Conservation (phyloP, 2,888 invertebrate species). For the Thyatira batis region DNA sequence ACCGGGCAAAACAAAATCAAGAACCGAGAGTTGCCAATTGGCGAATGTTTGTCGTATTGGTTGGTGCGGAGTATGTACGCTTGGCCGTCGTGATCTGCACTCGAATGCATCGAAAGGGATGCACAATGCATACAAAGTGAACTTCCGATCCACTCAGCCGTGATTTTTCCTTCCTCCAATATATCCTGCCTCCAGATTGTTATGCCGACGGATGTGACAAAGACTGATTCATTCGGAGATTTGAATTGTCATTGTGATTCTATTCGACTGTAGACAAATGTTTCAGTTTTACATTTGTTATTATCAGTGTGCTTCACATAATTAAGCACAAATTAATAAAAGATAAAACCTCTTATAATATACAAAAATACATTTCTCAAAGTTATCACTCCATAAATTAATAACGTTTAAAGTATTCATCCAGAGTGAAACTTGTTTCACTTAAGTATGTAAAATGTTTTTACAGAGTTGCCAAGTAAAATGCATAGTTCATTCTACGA, state of each 20-base stretch:
- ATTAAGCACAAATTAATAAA: too few relatives aligned
- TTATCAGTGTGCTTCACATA: too few relatives aligned
- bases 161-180: slow-evolving; percentile 60
- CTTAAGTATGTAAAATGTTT: slow-evolving; percentile 32
- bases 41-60: slow-evolving; percentile 62
- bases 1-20: slow-evolving; percentile 57
- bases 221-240: slow-evolving; percentile 46
- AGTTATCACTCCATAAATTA: too few relatives aligned
- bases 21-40: slow-evolving; percentile 57
- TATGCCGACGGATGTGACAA: slow-evolving; percentile 42
- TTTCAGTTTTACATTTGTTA: slow-evolving; percentile 3
- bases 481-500: slow-evolving; percentile 26
- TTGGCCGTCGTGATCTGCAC: slow-evolving; percentile 57
- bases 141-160: slow-evolving; percentile 53
- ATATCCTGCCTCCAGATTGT: slow-evolving; percentile 47
- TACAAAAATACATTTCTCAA: too few relatives aligned
- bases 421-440: slow-evolving; percentile 36
- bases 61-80: slow-evolving; percentile 48
- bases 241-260: slow-evolving; percentile 30
- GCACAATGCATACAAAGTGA: slow-evolving; percentile 72
- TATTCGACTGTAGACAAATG: slow-evolving; percentile 14
- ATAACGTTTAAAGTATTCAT: slow-evolving; percentile 45
- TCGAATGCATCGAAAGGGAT: slow-evolving; percentile 52
- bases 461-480: slow-evolving; percentile 28
- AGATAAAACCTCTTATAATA: too few relatives aligned